Conservation (phyloP, 2,888 invertebrate genomes). For the Altica lythri region DNA sequence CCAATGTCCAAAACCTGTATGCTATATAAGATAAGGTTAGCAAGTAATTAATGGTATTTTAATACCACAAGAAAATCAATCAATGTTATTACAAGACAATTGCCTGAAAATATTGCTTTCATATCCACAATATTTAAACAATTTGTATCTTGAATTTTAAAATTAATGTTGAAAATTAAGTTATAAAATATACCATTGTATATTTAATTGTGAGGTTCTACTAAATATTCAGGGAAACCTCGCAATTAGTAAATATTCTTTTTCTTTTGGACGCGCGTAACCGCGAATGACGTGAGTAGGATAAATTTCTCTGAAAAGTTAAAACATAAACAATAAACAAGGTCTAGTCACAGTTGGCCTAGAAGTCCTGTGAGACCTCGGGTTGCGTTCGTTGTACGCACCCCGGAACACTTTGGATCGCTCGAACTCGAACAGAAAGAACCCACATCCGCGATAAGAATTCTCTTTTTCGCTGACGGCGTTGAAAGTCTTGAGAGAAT, state of each 20-base stretch:
- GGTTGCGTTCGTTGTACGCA: constrained; percentile 12
- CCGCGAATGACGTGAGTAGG: constrained; percentile 15
- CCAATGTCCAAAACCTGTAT: too few relatives aligned
- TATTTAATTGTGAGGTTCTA: too few relatives aligned
- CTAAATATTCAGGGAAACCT: too few relatives aligned
- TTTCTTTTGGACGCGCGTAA: not conserved
- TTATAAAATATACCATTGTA: too few relatives aligned
- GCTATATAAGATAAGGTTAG: too few relatives aligned
- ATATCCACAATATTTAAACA: too few relatives aligned
- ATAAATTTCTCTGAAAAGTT: constrained; percentile 17
- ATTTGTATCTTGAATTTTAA: too few relatives aligned
- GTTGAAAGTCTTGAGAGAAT: constrained; percentile 34
- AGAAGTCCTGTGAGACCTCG: constrained; percentile 7
- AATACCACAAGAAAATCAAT: too few relatives aligned
- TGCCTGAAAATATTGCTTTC: too few relatives aligned
- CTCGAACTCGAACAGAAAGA: constrained; percentile 10
- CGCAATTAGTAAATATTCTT: constrained; percentile 1
- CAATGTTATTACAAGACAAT: too few relatives aligned
- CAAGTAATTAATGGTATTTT: too few relatives aligned
- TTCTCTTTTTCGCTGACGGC: constrained; percentile 25
- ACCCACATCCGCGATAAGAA: constrained; percentile 21
- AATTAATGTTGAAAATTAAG: too few relatives aligned
- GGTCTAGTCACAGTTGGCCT: constrained; percentile 8
- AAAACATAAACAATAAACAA: constrained; percentile 23
- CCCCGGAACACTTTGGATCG: constrained; percentile 9